Percentiles rank a stretch among this genome's conserved stretches.
These are phyloP conservation scores for Falco punctatus DNA, from an alignment of 2,113 vertebrate species.

Conservation along the genomic window DNA sequence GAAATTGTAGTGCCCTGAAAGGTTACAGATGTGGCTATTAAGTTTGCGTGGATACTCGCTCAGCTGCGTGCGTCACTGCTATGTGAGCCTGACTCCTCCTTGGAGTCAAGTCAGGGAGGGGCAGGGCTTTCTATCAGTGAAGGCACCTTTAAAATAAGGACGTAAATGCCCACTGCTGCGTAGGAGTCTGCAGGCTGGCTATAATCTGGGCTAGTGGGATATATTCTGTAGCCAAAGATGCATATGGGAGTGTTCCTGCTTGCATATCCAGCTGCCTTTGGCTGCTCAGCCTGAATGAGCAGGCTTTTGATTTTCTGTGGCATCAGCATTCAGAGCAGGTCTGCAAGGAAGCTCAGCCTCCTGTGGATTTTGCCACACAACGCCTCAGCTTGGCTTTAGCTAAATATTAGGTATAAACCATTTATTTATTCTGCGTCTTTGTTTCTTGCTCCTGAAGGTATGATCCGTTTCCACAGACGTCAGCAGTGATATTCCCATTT, in stretches of 20 bases:
- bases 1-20: background rate
- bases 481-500: background rate
- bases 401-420: background rate
- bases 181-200: background rate
- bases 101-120: background rate
- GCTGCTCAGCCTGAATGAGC: background rate
- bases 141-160: background rate
- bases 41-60: background rate
- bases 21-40: slow-evolving; percentile 11
- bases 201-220: background rate
- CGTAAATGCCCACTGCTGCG: background rate
- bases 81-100: background rate
- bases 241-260: background rate
- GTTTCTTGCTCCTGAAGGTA: background rate
- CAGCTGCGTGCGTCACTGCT: background rate
- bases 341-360: background rate
- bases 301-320: background rate
- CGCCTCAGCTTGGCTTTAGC: background rate
- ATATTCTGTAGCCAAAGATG: background rate
- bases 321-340: background rate
- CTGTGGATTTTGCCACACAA: background rate
- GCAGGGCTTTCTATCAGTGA: background rate
- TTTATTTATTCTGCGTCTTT: background rate
- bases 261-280: background rate
- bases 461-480: background rate